Conservation (phyloP, 2,888 invertebrate species). For the Lypha dubia region DNA sequence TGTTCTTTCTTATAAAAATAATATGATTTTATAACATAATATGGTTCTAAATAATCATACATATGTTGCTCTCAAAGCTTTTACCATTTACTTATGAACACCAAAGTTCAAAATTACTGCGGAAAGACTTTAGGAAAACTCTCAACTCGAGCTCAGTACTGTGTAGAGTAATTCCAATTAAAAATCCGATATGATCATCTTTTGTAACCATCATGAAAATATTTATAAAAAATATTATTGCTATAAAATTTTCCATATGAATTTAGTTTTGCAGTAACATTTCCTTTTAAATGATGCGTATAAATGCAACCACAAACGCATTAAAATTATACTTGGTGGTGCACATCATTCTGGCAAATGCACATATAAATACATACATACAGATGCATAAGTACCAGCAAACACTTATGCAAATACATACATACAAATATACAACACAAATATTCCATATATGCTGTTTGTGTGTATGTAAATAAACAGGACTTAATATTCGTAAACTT, state of each 20-base stretch:
- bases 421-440: too few species aligned
- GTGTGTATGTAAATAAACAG: slow-evolving; percentile 19
- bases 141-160: too few species aligned
- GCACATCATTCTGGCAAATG: neutral
- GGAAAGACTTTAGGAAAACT: too few species aligned
- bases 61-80: too few species aligned
- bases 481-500: slow-evolving; percentile 32
- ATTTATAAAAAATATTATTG: slow-evolving; percentile 28
- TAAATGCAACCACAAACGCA: slow-evolving; percentile 49
- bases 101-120: too few species aligned
- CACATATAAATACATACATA: too few species aligned
- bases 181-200: too few species aligned
- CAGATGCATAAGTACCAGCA: slow-evolving; percentile 12
- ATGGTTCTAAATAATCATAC: too few species aligned
- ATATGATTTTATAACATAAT: too few species aligned
- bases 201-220: neutral
- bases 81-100: too few species aligned
- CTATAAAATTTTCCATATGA: slow-evolving; percentile 27
- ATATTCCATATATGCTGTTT: neutral
- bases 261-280: slow-evolving; percentile 58
- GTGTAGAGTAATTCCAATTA: too few species aligned
- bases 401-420: slow-evolving; percentile 1
- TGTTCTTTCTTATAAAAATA: too few species aligned
- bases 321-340: slow-evolving; percentile 42
- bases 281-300: slow-evolving; percentile 66